Base-by-base conservation (phyloP, 1,140 invertebrate genomes). In the Drosophila ohnishii region DNA sequence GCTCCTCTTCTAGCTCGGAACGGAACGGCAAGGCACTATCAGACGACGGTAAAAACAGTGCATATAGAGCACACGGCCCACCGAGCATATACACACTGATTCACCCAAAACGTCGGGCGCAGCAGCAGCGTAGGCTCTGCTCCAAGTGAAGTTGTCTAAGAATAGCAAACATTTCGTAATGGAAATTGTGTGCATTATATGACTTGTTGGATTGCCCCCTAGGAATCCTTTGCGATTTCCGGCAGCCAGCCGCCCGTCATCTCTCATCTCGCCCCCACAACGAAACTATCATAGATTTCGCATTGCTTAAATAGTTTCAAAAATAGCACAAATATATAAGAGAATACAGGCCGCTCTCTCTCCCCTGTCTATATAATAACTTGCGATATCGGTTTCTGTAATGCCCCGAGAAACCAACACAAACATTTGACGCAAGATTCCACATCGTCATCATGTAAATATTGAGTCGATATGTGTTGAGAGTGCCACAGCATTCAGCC, bases 261-360 rank as follows among this genome's bases (percentile, higher is more conserved):
- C 37, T 40, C 65, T n/a, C 44, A 14, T 32, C n/a, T 34, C 48
- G 16, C 30, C 32, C 51, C 34, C 51, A 22, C 51, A 22, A 37
- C 5, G 19, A 55, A 55, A 55, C 51, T 64, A 16, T 56, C 8
- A 47, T 30, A 62, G 57, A 67, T 57, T 75, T 75, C 59, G 61
- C 72, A 74, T 72, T 55, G 59, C 67, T 57, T 40, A 78, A 86
- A 88, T 80, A 71, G 75, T 83, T 84, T 88, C 74, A 88, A 77
- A 88, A 87, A 87, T 87, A 86, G 83, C 75, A 55, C 74, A 85
- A 58, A 85, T 73, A 77, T 77, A 75, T 83, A 55, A 64, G 78
- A 72, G 60, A 62, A 47, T 10, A 35, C 7, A 35, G 42, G 48
- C 55, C 34, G 44, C 53, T 19, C 53, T 45, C 25, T 22, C 34